Base-by-base conservation (phyloP, 2,113 vertebrate species). In the Oncorhynchus clarkii region DNA sequence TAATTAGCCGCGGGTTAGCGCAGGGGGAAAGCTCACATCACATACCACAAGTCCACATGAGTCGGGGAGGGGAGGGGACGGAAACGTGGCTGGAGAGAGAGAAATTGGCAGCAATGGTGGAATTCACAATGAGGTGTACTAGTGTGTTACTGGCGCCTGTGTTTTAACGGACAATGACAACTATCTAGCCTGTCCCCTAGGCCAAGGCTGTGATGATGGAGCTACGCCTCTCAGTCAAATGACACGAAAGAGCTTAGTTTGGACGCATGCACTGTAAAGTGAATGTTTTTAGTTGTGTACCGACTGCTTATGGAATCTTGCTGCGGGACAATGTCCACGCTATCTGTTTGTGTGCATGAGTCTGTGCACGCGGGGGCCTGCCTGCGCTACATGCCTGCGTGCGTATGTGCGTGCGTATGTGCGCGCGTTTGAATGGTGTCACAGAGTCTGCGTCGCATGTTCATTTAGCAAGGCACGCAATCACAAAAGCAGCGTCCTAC, bases 1-100 rank as follows among this genome's bases (percentile, higher is more conserved):
- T 84, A 84, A 84, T 92, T 92, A 93, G 29, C 62, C 64, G 70
- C 39, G 84, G 72, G 78, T 71, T 34, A 87, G 72, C 74, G 80
- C 59, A 78, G 80, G 71, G 66, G 79, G 9, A 89, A 84, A 77
- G 60, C 64, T 60, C 76, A 90, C 82, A 6, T 91, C 78, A 78
- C 68, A 84, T 75, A 82, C 70, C 82, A 31, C 85, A 78, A 84
- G 72, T 87, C 82, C 84, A 89, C 31, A 80, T 39, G 71, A 74
- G 3, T 84, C 80, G 66, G 60, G 8, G 29, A 6, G 39, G 60
- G 9, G 48, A 6, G 39, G 39, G 39, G n/a, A 62, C 1, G 59
- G n/a, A 16, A 62, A 24, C n/a, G n/a, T 62, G 59, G 20, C 59
- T 18, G 14, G 51, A 5, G 51, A 62, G 20, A 62, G n/a, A 62